Evolutionary conservation across 1,140 invertebrate species (phyloP).

Genomic region (Eupristina koningsbergeri): DNA sequence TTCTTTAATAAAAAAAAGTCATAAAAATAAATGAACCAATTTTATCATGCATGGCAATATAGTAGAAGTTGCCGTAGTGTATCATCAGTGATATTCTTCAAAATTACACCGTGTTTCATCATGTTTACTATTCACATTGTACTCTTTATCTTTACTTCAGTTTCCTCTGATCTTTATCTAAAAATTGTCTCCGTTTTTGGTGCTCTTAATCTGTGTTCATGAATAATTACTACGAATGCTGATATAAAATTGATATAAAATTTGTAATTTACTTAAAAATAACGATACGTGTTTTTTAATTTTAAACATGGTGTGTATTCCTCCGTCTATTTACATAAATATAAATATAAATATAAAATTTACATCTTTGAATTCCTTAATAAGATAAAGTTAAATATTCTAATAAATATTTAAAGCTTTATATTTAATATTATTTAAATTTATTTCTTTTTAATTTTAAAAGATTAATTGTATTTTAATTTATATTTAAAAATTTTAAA

Average conservation of each 20-base stretch:
- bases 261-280: not conserved
- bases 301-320: too few relatives aligned
- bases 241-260: not conserved
- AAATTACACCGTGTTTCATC: constrained; percentile 8
- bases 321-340: too few relatives aligned
- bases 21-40: not conserved
- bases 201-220: not conserved
- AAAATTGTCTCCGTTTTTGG: not conserved
- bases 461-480: too few relatives aligned
- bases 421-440: too few relatives aligned
- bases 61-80: not conserved
- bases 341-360: not conserved
- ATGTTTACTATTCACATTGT: not conserved
- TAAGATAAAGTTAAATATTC: not conserved
- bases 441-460: too few relatives aligned
- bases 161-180: constrained; percentile 11
- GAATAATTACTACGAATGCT: not conserved
- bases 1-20: not conserved
- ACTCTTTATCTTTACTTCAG: not conserved
- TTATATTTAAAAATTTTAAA: too few relatives aligned
- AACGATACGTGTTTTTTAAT: too few relatives aligned
- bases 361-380: not conserved
- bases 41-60: not conserved
- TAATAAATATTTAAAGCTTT: not conserved
- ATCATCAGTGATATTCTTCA: not conserved